These are phyloP conservation scores for Cassiopea andromeda DNA, from an alignment of 30 jellyfish, hydroid and myxozoan species.

Conservation along the genomic window DNA sequence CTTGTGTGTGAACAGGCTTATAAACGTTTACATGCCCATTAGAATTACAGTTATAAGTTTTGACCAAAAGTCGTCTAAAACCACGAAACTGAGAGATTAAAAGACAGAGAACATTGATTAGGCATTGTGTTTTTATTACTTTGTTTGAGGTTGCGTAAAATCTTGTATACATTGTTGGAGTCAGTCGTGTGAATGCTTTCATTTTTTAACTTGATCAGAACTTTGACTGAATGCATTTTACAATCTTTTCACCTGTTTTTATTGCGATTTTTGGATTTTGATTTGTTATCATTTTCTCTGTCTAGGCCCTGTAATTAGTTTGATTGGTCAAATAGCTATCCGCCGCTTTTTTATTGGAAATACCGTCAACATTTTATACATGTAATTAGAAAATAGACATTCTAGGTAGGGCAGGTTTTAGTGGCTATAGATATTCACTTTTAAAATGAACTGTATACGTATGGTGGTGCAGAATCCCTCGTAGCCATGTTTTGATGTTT, in stretches of 20 bases:
- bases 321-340: background rate
- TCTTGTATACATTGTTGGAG: background rate
- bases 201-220: constrained; percentile 19
- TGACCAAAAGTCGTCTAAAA: background rate
- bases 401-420: background rate
- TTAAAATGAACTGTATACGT: too few relatives aligned
- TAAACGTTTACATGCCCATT: background rate
- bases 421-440: background rate
- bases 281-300: constrained; percentile 1
- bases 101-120: background rate
- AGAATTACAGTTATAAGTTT: background rate
- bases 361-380: background rate
- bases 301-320: constrained; percentile 6
- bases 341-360: constrained; percentile 4
- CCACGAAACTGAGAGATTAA: background rate
- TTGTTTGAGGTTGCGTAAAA: background rate
- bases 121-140: background rate
- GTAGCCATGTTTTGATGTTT: too few relatives aligned
- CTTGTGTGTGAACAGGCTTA: background rate
- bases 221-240: background rate
- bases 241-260: constrained; percentile 5
- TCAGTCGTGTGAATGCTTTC: background rate
- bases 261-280: constrained; percentile 1
- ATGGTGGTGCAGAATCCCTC: background rate
- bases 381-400: background rate